These are phyloP conservation scores for Palythoa grandis DNA, from an alignment of 92 coral and sea anemone genomes.

Conservation along the genomic window DNA sequence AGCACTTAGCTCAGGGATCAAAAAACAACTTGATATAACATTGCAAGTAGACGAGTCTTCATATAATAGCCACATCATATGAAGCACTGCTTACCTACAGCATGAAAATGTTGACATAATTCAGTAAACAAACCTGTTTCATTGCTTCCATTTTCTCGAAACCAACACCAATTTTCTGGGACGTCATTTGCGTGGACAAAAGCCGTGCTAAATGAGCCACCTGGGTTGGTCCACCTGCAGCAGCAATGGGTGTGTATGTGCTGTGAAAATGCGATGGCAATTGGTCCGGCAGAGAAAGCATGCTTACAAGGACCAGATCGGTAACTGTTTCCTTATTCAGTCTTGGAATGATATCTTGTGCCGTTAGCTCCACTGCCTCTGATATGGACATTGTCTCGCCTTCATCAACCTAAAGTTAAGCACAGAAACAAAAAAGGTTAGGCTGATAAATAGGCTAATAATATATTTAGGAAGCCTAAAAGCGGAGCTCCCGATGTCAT, in stretches of 20 bases:
- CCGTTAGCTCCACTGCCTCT: constrained; percentile 95
- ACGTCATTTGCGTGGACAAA: constrained; percentile 96
- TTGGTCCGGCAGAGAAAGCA: constrained; percentile 92
- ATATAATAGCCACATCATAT: no score
- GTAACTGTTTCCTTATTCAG: constrained; percentile 90
- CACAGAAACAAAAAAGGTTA: background rate
- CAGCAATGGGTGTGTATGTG: constrained; percentile 99
- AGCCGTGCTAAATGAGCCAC: constrained; percentile 98
- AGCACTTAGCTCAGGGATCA: no score
- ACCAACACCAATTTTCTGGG: constrained; percentile 89
- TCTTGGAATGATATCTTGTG: constrained; percentile 87
- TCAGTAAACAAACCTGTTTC: constrained; percentile 68
- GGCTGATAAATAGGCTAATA: background rate
- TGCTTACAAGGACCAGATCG: constrained; percentile 92
- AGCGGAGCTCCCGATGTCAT: no score
- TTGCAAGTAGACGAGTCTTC: no score
- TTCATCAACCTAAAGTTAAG: constrained; percentile 68
- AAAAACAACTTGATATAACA: no score
- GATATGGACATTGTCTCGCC: constrained; percentile 93
- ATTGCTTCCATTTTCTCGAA: constrained; percentile 92
- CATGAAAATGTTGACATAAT: no score
- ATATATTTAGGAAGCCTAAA: no score
- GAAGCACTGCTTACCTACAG: no score
- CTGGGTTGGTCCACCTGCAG: constrained; percentile 97
- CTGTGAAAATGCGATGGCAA: constrained; percentile 93